Percentiles rank a stretch among this genome's conserved stretches.
Conservation (phyloP, 2,113 vertebrate genomes). For the Melierax canorus region DNA sequence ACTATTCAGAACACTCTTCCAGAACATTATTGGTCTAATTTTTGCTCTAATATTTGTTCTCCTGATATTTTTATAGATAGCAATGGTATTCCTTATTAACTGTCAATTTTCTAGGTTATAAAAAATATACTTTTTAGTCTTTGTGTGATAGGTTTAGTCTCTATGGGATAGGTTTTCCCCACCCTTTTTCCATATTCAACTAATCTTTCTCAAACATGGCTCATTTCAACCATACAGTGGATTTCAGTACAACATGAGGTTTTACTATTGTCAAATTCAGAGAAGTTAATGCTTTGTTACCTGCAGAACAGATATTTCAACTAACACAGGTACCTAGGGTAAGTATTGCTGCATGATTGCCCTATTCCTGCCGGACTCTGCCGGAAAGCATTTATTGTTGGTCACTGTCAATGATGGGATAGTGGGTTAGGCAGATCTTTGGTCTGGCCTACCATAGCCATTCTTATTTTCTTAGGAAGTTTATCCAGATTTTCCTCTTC, state of each 20-base stretch:
- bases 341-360: background rate
- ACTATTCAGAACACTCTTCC: background rate
- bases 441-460: background rate
- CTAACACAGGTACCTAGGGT: background rate
- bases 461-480: background rate
- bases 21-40: background rate
- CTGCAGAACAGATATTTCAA: background rate
- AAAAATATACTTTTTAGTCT: background rate
- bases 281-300: background rate
- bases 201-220: background rate
- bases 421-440: background rate
- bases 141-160: background rate
- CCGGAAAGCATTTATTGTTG: background rate
- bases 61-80: background rate
- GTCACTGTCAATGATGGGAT: background rate
- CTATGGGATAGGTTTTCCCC: background rate
- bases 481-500: background rate
- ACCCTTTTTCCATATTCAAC: background rate
- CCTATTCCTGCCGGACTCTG: background rate
- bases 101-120: background rate
- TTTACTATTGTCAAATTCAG: background rate
- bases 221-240: background rate
- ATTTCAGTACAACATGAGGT: background rate
- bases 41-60: background rate
- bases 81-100: background rate